phyloP scores from a whole-genome alignment of 2,797 vertebrate genomes.

The Varecia variegata region DNA sequence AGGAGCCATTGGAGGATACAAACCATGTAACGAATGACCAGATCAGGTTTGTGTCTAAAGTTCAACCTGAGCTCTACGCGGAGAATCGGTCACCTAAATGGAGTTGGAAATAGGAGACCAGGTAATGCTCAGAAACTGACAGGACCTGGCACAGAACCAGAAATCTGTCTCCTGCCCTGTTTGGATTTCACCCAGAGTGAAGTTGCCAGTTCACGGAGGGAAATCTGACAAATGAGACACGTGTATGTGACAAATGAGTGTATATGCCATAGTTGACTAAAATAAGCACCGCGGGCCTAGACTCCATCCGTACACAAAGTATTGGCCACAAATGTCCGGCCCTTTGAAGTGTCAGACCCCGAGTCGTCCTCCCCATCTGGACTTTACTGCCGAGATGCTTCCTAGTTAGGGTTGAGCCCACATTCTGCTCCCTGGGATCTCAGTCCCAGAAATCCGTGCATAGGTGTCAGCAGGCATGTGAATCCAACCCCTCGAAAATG shows the following conservation, averaged over 20 bases:
- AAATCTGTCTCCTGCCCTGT: background rate
- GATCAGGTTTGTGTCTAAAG: background rate
- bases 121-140: conserved; percentile 15
- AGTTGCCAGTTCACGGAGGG: background rate
- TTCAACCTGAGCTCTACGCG: background rate
- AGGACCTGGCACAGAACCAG: background rate
- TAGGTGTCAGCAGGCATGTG: background rate
- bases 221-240: conserved; percentile 24
- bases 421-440: background rate
- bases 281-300: background rate
- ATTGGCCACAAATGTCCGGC: background rate
- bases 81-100: background rate
- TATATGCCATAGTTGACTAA: background rate
- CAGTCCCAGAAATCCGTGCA: background rate
- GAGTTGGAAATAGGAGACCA: background rate
- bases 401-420: background rate
- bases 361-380: background rate
- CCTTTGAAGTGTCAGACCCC: background rate
- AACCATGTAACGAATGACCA: background rate
- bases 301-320: background rate
- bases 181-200: background rate
- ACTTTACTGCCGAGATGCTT: background rate
- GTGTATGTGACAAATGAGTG: background rate
- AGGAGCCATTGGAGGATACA: background rate
- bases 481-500: background rate